Conservation (phyloP, 2,797 vertebrate genomes). For the Apogon talboti region DNA sequence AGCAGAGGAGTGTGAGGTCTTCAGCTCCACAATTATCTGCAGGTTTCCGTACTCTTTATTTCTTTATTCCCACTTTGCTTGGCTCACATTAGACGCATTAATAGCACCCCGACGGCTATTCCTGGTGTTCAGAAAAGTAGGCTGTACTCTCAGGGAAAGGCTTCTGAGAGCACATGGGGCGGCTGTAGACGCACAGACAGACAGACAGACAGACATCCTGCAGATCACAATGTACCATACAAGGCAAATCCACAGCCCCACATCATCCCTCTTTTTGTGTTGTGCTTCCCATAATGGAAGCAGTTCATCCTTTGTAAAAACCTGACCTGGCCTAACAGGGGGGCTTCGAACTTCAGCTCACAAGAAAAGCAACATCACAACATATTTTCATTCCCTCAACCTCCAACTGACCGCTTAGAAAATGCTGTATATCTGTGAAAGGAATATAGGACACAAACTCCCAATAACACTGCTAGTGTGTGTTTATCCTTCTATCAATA, state of each 20-base stretch:
- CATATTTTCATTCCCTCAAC: constrained; percentile 30
- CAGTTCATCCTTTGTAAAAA: constrained; percentile 9
- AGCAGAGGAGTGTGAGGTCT: constrained; percentile 63
- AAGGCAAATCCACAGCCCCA: constrained; percentile 24
- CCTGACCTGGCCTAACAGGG: too few relatives aligned
- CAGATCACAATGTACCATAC: constrained; percentile 51
- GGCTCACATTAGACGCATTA: constrained; percentile 81
- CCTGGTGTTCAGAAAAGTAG: constrained; percentile 82
- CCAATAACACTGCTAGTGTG: constrained; percentile 35
- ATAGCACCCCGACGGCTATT: constrained; percentile 82
- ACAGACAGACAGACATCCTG: constrained; percentile 61
- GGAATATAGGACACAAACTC: constrained; percentile 35
- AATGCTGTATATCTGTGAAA: constrained; percentile 32
- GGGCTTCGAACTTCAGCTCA: constrained; percentile 1
- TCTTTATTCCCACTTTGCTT: constrained; percentile 81
- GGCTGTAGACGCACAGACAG: constrained; percentile 44
- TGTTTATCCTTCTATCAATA: constrained; percentile 27
- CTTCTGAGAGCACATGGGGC: constrained; percentile 60
- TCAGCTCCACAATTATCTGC: constrained; percentile 71
- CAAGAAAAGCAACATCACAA: constrained; percentile 13
- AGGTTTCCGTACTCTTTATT: constrained; percentile 76
- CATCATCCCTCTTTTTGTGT: constrained; percentile 35
- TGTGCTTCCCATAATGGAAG: constrained; percentile 3
- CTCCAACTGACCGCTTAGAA: constrained; percentile 50
- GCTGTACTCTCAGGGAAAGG: constrained; percentile 83